Conservation (phyloP, 2,888 invertebrate genomes). For the Athetis lepigone region DNA sequence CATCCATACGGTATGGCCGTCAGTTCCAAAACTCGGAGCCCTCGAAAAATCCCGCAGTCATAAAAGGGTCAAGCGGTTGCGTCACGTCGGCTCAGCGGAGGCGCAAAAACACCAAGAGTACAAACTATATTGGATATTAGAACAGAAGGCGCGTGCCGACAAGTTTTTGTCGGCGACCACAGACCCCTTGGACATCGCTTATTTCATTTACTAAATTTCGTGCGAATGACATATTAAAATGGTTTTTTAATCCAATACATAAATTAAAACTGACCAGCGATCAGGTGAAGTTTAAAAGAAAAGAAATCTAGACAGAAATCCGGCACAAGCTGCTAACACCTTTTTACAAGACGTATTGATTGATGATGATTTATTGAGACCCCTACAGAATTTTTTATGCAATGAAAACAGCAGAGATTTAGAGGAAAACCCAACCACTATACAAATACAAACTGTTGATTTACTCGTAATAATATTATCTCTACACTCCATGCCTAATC, state of each 20-base stretch:
- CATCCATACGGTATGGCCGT: conserved; percentile 46
- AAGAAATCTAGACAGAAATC: conserved; percentile 8
- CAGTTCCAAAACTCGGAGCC: conserved; percentile 53
- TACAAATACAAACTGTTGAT: conserved; percentile 19
- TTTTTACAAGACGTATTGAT: conserved; percentile 32
- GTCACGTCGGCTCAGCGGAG: conserved; percentile 77
- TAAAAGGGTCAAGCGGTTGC: conserved; percentile 88
- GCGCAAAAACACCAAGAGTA: conserved; percentile 83
- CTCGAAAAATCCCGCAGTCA: conserved; percentile 79
- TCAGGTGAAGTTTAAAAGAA: conserved; percentile 20
- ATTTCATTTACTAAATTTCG: conserved; percentile 78
- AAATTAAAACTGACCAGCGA: conserved; percentile 20
- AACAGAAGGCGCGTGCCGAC: conserved; percentile 86
- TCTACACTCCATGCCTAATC: conserved; percentile 24
- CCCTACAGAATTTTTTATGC: conserved; percentile 12
- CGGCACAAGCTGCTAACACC: conserved; percentile 13
- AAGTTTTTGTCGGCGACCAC: conserved; percentile 75
- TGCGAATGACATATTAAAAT: conserved; percentile 55
- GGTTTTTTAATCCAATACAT: conserved; percentile 36
- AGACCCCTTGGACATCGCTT: conserved; percentile 71
- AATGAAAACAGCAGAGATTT: conserved; percentile 24
- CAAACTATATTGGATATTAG: conserved; percentile 90
- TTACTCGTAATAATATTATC: conserved; percentile 14
- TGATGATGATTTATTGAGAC: conserved; percentile 27
- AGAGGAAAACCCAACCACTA: conserved; percentile 26